Base-by-base conservation (phyloP, 2,113 vertebrate species). In the Charina bottae region DNA sequence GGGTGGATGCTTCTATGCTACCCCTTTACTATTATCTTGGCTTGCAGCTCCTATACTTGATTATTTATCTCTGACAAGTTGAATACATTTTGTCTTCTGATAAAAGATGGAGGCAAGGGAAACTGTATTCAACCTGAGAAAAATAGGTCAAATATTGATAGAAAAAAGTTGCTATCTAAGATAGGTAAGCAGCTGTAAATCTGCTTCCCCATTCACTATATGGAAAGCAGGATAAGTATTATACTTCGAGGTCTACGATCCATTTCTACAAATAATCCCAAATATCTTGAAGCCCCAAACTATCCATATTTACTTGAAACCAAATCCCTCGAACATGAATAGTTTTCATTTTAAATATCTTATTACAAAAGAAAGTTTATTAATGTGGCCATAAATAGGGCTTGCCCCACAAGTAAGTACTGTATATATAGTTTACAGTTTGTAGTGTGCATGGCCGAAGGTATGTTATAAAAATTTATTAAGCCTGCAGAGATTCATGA, bases 281-380 rank as follows among this genome's bases (percentile, higher is more conserved):
- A 72, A 42, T 78, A 78, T 78, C 72, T 78, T 78, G 33, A 78
- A 78, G 33, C 37, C 7, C 37, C 17, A 33, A 78, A 21, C 72
- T 78, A 78, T 78, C 72, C 72, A 78, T 78, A 78, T 78, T 78
- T 78, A 78, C 42, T 78, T 42, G 72, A 78, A 78, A 78, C 17
- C 19, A 78, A 42, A n/a, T 78, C 72, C 42, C 42, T 78, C 42
- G 42, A 42, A 78, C 17, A 78, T 78, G 72, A 78, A 78, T 78
- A 78, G 17, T n/a, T 78, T 78, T 78, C 68, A 37, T 78, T 78
- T 78, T 78, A 78, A 78, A 78, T 78, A 78, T 42, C 72, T 78
- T 78, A 78, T 78, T 42, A 78, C 72, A 78, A 78, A 78, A 78
- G 72, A 56, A 56, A n/a, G 10, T 86, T 86, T 86, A 86, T n/a